Evolutionary conservation across 2,888 invertebrate species (phyloP), one percentile per base, ranked within the genome.

Genomic region (Torymus aiolomorphi): DNA sequence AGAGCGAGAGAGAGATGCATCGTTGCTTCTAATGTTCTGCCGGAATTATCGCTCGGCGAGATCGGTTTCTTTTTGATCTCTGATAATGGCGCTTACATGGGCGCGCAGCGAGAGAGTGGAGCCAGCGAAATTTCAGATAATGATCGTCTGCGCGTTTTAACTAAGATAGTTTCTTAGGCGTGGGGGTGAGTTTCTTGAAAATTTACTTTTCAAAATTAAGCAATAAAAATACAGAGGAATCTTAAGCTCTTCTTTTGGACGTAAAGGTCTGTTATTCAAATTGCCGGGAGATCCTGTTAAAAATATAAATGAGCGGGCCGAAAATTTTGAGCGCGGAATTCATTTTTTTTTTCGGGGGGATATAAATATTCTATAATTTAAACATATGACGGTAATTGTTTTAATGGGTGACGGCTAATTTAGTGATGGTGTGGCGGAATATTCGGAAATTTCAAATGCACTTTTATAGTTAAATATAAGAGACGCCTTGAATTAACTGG

Each of bases 21-120:
- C 72, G 78, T 51, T 81, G 76, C 67, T 71, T 72, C 78, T 69
- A 72, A 72, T 78, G 78, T 63, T 76, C 63, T 62, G 74, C 52
- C 54, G 20, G 70, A 72, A 81, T 78, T 81, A 81, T 81, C 78
- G 67, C 42, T 81, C 63, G 66, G n/a, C 54, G 51, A 75, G 67
- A 81, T 81, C 78, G 72, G 78, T 76, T 78, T 65, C 76, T 78
- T 78, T 78, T 81, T 78, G 66, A 81, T 81, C 78, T 69, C 52
- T 76, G 76, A 76, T 78, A 78, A 75, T 78, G 31, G 12, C 61
- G 75, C 67, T 59, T 75, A 57, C 61, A 62, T 24, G 51, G 18
- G 56, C 16, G 18, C 16, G 18, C 13, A 74, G 54, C 12, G 70
- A 66, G 67, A 42, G 42, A 42, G 42, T 42, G 42, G 56, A 79